These are phyloP conservation scores for Takifugu rubripes DNA, from an alignment of 2,797 vertebrate genomes.

Conservation along the genomic window DNA sequence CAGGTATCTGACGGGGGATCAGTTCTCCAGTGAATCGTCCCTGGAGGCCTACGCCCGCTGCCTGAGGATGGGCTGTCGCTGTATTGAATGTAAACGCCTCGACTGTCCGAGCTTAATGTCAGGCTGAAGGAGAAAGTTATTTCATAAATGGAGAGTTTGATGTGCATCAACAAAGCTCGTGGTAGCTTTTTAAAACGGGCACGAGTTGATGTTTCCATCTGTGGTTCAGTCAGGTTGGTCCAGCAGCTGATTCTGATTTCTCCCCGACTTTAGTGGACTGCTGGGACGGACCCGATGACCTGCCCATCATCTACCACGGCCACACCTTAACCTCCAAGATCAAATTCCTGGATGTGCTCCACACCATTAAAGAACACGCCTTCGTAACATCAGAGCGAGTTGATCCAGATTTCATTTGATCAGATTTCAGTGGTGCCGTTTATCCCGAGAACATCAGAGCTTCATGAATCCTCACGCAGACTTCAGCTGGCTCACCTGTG, in stretches of 20 bases:
- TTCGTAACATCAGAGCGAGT: constrained; percentile 94
- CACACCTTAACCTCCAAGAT: constrained; percentile 98
- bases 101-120: background rate
- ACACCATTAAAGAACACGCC: constrained; percentile 95
- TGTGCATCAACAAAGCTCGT: too few relatives aligned
- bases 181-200: background rate
- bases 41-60: constrained; percentile 95
- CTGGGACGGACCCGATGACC: constrained; percentile 95
- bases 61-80: constrained; percentile 95
- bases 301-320: constrained; percentile 96
- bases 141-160: background rate
- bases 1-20: constrained; percentile 90
- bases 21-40: constrained; percentile 97
- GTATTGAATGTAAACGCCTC: constrained; percentile 86
- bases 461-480: too few relatives aligned
- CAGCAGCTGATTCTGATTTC: background rate
- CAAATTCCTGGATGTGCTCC: constrained; percentile 91
- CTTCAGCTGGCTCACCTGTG: background rate
- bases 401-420: background rate
- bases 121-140: background rate
- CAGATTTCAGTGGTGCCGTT: background rate
- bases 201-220: background rate
- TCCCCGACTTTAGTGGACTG: constrained; percentile 84
- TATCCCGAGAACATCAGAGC: background rate
- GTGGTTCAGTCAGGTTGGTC: background rate